A percentile compares a stretch with the other conserved stretches of the same genome.
Conservation (phyloP, 1,140 invertebrate species). For the Lerema accius region DNA sequence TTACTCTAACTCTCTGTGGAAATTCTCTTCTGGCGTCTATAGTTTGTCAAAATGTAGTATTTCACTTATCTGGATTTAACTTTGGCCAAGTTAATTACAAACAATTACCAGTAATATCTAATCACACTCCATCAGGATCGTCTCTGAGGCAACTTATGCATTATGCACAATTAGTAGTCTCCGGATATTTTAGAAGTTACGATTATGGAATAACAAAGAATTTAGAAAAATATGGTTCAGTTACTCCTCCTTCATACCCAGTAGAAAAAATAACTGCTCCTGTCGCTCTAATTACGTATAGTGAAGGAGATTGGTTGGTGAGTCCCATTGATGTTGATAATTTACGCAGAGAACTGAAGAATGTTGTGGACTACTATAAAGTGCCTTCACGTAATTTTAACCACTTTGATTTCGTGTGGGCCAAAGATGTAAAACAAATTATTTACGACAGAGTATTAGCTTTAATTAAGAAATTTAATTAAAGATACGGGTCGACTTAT, state of each 20-base stretch:
- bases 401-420: conserved; percentile 83
- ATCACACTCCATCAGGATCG: conserved; percentile 90
- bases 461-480: conserved; percentile 29
- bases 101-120: conserved; percentile 87
- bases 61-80: conserved; percentile 38
- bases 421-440: conserved; percentile 67
- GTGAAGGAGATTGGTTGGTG: conserved; percentile 37
- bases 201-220: conserved; percentile 71
- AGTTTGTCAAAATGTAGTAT: conserved; percentile 28
- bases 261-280: conserved; percentile 45
- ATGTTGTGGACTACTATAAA: conserved; percentile 69
- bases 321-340: conserved; percentile 71
- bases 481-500: no score
- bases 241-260: conserved; percentile 84
- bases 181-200: conserved; percentile 69
- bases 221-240: conserved; percentile 66
- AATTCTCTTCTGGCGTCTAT: not conserved
- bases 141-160: conserved; percentile 89
- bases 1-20: not conserved
- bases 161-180: conserved; percentile 84
- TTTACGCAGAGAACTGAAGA: conserved; percentile 65
- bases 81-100: conserved; percentile 81
- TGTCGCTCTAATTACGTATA: not conserved
- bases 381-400: conserved; percentile 72
- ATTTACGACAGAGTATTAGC: conserved; percentile 59